These are phyloP conservation scores for Bursaphelenchus okinawaensis DNA, from an alignment of 2,888 invertebrate genomes.

Conservation along the genomic window DNA sequence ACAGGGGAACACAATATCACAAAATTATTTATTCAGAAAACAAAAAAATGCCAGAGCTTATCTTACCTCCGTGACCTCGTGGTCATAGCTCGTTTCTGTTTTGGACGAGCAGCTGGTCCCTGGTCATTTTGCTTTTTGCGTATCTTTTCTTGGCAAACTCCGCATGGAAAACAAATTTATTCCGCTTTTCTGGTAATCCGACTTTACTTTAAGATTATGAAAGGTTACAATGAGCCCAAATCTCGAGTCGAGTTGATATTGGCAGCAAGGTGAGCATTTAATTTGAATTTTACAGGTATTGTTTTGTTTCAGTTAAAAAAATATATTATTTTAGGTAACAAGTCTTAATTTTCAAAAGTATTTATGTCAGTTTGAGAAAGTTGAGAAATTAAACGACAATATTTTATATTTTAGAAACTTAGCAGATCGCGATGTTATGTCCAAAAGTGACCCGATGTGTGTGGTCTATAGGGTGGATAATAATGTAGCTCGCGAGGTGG, in stretches of 20 bases:
- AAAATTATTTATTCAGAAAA: too few relatives aligned
- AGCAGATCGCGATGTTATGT: constrained; percentile 46
- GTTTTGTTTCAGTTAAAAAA: neutral
- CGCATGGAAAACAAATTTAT: too few relatives aligned
- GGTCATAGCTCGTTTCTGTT: too few relatives aligned
- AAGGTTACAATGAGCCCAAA: neutral
- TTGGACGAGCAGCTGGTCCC: too few relatives aligned
- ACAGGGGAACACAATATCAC: too few relatives aligned
- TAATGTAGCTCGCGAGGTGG: constrained; percentile 30
- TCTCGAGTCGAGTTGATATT: constrained; percentile 21
- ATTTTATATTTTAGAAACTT: constrained; percentile 36
- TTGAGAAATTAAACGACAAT: neutral
- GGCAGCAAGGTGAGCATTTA: constrained; percentile 15
- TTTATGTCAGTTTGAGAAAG: too few relatives aligned
- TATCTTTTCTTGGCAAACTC: too few relatives aligned
- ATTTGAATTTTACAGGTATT: neutral
- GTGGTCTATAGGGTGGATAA: constrained; percentile 27
- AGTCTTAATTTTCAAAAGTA: neutral
- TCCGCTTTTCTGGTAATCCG: neutral
- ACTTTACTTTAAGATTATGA: neutral
- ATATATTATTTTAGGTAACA: neutral
- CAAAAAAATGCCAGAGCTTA: too few relatives aligned
- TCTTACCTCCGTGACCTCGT: too few relatives aligned
- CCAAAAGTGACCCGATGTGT: constrained; percentile 55
- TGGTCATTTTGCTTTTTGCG: too few relatives aligned